Conservation (phyloP, 2,888 invertebrate species). For the Drosophila mulleri region DNA sequence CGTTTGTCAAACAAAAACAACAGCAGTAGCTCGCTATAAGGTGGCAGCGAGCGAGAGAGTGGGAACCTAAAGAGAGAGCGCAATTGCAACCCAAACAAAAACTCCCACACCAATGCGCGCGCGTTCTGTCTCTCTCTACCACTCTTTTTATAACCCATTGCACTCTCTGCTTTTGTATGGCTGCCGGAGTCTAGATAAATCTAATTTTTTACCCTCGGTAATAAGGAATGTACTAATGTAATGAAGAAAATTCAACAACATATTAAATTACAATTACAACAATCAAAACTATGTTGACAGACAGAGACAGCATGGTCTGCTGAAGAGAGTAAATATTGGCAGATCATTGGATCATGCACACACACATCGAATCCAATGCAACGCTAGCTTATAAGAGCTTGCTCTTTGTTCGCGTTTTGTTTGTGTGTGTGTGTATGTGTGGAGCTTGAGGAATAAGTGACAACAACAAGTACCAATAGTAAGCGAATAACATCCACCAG, state of each 20-base stretch:
- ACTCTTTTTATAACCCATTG: not conserved
- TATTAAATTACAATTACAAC: constrained; percentile 13
- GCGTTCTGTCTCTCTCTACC: not conserved
- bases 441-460: constrained; percentile 24
- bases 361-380: not conserved
- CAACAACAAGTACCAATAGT: constrained; percentile 18
- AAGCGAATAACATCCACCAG: constrained; percentile 43
- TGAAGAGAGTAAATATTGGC: constrained; percentile 10
- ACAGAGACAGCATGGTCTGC: not conserved
- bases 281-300: not conserved
- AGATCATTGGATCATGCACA: constrained; percentile 29
- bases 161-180: constrained; percentile 43
- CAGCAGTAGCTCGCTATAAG: constrained; percentile 37
- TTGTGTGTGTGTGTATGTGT: constrained; percentile 2
- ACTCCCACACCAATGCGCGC: constrained; percentile 49
- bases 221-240: not conserved
- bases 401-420: constrained; percentile 33
- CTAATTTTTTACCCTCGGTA: constrained; percentile 6
- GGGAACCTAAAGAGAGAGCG: not conserved
- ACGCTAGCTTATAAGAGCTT: constrained; percentile 6
- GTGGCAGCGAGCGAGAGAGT: constrained; percentile 17
- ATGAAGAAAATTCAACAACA: not conserved
- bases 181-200: constrained; percentile 33
- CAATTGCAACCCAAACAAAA: constrained; percentile 14
- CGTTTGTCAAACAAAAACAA: constrained; percentile 55